Evolutionary conservation across 2,113 vertebrate species (phyloP).

Genomic region (Numenius arquata): DNA sequence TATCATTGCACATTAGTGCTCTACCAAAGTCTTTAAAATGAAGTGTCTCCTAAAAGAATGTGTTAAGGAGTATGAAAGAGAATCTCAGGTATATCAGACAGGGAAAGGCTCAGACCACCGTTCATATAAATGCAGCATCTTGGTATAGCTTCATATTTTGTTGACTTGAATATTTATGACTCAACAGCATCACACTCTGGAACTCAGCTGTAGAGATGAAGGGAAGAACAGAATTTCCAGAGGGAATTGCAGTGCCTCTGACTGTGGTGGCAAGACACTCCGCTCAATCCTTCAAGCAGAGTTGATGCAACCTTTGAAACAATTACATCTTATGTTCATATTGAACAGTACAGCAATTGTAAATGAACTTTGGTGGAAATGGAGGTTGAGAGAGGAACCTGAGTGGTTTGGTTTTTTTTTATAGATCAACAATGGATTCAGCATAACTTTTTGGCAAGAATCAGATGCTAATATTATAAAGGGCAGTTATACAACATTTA

Average conservation of each 20-base stretch:
- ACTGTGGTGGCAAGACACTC: neutral
- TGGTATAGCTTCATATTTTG: neutral
- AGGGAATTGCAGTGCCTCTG: neutral
- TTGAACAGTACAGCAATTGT: neutral
- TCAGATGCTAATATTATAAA: neutral
- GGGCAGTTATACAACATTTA: neutral
- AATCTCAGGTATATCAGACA: neutral
- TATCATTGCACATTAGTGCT: neutral
- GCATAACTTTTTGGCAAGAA: neutral
- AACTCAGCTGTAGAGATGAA: neutral
- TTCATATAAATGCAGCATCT: neutral
- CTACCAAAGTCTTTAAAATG: neutral
- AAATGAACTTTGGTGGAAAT: neutral
- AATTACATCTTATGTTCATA: neutral
- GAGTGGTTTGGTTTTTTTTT: neutral
- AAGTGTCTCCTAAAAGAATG: neutral
- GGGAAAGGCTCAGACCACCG: neutral
- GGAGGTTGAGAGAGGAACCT: neutral
- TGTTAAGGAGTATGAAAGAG: neutral
- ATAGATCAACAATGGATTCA: neutral
- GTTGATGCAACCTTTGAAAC: neutral
- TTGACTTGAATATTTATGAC: neutral
- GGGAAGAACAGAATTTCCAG: neutral
- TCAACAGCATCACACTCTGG: neutral
- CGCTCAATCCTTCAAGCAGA: neutral